Conservation (phyloP, 1,140 invertebrate genomes). For the Andrena cerasifolii region DNA sequence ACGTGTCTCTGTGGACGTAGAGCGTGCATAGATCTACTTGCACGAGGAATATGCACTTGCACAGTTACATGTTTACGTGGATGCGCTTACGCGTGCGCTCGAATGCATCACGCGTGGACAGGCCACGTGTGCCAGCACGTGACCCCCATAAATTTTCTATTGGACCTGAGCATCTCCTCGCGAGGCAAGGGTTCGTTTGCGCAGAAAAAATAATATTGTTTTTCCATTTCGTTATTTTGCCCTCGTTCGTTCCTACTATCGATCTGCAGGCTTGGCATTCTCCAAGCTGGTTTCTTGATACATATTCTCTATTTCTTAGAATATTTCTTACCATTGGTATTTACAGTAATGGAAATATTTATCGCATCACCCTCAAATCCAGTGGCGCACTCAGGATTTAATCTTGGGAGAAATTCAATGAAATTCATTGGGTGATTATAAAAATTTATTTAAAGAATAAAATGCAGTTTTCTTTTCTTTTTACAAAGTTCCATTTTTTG, state of each 20-base stretch:
- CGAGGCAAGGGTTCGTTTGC: conserved; percentile 62
- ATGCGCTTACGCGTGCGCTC: conserved; percentile 42
- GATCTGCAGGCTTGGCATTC: no score
- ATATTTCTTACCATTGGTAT: no score
- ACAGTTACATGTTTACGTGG: conserved; percentile 43
- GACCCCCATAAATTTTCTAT: conserved; percentile 53
- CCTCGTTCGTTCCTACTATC: neutral
- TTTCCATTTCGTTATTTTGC: conserved; percentile 58
- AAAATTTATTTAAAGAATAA: no score
- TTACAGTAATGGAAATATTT: no score
- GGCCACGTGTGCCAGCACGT: conserved; percentile 73
- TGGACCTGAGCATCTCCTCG: conserved; percentile 39
- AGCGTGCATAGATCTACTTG: conserved; percentile 27
- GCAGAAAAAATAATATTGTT: conserved; percentile 71
- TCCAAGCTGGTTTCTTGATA: no score
- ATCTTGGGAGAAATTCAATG: no score
- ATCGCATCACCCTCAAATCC: no score
- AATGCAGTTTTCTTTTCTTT: no score
- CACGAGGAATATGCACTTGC: conserved; percentile 21
- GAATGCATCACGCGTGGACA: conserved; percentile 49
- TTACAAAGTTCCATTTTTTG: no score
- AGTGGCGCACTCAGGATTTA: no score
- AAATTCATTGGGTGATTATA: no score
- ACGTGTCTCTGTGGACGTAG: conserved; percentile 19
- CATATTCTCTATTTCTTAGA: neutral